phyloP scores from a whole-genome alignment of 2,113 vertebrate species.

The Menidia beryllina region DNA sequence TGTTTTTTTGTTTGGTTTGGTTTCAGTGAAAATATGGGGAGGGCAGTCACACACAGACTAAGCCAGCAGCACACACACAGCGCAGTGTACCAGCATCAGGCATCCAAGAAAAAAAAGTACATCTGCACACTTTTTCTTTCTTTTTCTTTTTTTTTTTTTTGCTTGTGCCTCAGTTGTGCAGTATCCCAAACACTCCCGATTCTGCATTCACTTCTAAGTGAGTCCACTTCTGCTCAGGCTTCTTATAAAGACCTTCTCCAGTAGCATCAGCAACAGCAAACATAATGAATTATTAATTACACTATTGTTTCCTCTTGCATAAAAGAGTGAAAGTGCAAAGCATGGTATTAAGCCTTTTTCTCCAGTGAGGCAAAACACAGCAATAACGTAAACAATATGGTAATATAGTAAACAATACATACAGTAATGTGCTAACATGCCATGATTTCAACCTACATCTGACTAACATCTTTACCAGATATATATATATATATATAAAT shows the following conservation, averaged over 20 bases:
- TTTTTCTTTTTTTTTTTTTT: not conserved
- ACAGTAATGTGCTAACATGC: not conserved
- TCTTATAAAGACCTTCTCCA: slow-evolving; percentile 22
- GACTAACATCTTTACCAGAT: too few relatives aligned
- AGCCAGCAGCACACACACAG: too few relatives aligned
- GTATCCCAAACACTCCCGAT: not conserved
- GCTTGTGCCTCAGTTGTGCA: not conserved
- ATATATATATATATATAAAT: too few relatives aligned
- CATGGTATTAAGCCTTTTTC: slow-evolving; percentile 6
- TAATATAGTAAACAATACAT: not conserved
- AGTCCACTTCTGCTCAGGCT: slow-evolving; percentile 17
- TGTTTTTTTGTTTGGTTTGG: too few relatives aligned
- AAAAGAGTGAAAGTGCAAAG: slow-evolving; percentile 21
- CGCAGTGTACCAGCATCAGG: not conserved
- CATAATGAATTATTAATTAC: slow-evolving; percentile 49
- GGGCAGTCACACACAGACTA: too few relatives aligned
- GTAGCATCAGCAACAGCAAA: slow-evolving; percentile 9
- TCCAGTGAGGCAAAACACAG: slow-evolving; percentile 3
- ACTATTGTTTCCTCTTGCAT: slow-evolving; percentile 8
- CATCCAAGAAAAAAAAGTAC: not conserved
- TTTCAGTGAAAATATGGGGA: too few relatives aligned
- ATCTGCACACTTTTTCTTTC: too few relatives aligned
- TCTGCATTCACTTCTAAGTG: not conserved
- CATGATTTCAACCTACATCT: slow-evolving; percentile 1
- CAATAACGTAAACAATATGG: slow-evolving; percentile 20